Percentiles rank a stretch among this genome's conserved stretches.
These are phyloP conservation scores for Lasioglossum figueresi DNA, from an alignment of 2,888 invertebrate species.

Conservation along the genomic window DNA sequence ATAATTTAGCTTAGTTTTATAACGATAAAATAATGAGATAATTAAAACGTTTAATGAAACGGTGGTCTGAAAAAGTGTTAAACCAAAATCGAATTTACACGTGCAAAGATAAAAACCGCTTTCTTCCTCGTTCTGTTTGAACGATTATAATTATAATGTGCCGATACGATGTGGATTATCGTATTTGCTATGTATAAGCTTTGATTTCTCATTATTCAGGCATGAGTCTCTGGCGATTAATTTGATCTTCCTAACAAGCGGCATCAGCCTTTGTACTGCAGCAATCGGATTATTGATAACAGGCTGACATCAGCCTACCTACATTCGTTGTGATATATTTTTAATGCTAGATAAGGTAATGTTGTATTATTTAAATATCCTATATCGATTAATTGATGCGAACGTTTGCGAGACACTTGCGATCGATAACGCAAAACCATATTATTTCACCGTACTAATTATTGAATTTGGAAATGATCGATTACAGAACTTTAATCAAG, in stretches of 20 bases:
- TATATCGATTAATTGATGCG: background rate
- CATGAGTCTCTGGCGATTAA: slow-evolving; percentile 29
- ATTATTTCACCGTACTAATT: background rate
- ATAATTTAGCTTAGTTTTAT: background rate
- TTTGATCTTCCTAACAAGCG: slow-evolving; percentile 46
- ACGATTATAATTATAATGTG: slow-evolving; percentile 20
- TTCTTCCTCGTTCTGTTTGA: slow-evolving; percentile 3
- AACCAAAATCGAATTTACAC: background rate
- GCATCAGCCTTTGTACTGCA: slow-evolving; percentile 21
- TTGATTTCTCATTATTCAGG: slow-evolving; percentile 24
- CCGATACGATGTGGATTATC: background rate
- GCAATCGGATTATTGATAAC: slow-evolving; percentile 42
- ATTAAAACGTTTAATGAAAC: background rate
- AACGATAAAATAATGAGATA: background rate
- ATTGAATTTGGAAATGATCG: background rate
- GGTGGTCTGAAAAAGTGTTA: background rate
- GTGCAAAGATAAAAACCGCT: background rate
- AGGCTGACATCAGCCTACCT: background rate
- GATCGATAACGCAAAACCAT: background rate
- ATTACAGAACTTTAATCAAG: slow-evolving; percentile 17
- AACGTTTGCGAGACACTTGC: background rate
- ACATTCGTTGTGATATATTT: background rate
- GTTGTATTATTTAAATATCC: background rate
- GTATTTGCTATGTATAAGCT: slow-evolving; percentile 16
- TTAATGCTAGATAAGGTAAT: background rate